A percentile compares a stretch with the other conserved stretches of the same genome.
phyloP scores from a whole-genome alignment of 2,113 vertebrate species.

The Trichomycterus rosablanca region DNA sequence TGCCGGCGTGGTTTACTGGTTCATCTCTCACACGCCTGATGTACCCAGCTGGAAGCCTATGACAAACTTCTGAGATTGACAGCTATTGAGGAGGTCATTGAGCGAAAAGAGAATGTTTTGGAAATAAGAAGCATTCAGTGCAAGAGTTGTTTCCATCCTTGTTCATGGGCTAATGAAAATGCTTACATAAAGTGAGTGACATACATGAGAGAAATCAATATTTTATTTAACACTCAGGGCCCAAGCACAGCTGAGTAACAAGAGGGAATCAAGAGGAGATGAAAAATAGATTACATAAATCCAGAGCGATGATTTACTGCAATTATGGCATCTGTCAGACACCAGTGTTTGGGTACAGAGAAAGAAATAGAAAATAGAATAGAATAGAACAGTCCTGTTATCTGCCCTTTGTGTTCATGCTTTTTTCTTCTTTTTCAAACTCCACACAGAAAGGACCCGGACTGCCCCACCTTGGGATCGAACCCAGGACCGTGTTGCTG shows the following conservation, averaged over 20 bases:
- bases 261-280: conserved; percentile 45
- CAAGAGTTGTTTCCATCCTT: conserved; percentile 46
- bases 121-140: conserved; percentile 30
- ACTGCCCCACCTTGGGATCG: no score
- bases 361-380: conserved; percentile 30
- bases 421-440: conserved; percentile 40
- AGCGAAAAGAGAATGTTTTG: conserved; percentile 19
- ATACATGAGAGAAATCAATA: conserved; percentile 68
- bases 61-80: conserved; percentile 42
- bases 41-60: conserved; percentile 40
- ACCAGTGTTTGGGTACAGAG: neutral
- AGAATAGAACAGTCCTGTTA: no score
- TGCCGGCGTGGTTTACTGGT: conserved; percentile 19
- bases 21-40: conserved; percentile 35
- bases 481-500: no score
- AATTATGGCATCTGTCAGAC: conserved; percentile 38
- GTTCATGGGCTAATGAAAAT: conserved; percentile 66
- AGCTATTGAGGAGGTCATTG: conserved; percentile 56
- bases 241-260: conserved; percentile 41
- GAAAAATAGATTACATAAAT: conserved; percentile 56
- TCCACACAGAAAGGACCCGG: no score
- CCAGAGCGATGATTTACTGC: conserved; percentile 43
- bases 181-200: conserved; percentile 65
- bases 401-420: conserved; percentile 5
- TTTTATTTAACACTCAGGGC: conserved; percentile 62